Percentiles rank a stretch among this genome's conserved stretches.
Conservation (phyloP, 2,797 vertebrate species). For the Pantherophis alleghaniensis region DNA sequence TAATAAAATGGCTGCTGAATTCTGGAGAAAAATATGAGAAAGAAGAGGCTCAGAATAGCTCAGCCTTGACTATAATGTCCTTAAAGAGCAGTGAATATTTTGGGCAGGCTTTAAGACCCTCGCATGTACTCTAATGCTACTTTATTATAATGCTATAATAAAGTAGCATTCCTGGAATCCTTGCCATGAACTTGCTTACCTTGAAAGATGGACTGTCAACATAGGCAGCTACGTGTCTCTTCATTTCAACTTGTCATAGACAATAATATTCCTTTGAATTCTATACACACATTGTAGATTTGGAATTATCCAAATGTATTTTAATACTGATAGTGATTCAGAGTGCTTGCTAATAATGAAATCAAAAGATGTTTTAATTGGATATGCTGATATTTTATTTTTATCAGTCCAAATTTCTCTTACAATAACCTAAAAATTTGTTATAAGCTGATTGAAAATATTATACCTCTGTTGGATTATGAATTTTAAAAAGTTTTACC, state of each 20-base stretch:
- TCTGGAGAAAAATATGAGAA: not conserved
- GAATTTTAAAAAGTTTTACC: not conserved
- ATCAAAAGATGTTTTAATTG: not conserved
- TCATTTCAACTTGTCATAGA: too few species aligned
- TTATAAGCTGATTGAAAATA: not conserved
- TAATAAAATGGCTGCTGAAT: not conserved
- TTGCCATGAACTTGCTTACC: not conserved
- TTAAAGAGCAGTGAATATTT: not conserved
- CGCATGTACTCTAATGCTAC: too few species aligned
- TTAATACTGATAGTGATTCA: not conserved
- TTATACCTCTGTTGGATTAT: not conserved
- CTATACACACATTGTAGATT: not conserved
- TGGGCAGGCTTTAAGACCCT: not conserved
- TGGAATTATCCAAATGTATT: not conserved
- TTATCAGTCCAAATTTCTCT: not conserved
- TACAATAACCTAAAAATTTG: not conserved
- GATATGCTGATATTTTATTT: not conserved
- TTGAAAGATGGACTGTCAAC: not conserved
- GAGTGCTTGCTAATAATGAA: not conserved
- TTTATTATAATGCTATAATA: not conserved
- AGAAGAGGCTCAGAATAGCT: not conserved
- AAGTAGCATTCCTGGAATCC: not conserved
- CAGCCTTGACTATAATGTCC: not conserved
- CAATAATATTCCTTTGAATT: not conserved
- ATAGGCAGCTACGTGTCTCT: too few species aligned